A percentile compares a stretch with the other conserved stretches of the same genome.
Conservation (phyloP, 2,888 invertebrate genomes). For the Podabrus alpinus region DNA sequence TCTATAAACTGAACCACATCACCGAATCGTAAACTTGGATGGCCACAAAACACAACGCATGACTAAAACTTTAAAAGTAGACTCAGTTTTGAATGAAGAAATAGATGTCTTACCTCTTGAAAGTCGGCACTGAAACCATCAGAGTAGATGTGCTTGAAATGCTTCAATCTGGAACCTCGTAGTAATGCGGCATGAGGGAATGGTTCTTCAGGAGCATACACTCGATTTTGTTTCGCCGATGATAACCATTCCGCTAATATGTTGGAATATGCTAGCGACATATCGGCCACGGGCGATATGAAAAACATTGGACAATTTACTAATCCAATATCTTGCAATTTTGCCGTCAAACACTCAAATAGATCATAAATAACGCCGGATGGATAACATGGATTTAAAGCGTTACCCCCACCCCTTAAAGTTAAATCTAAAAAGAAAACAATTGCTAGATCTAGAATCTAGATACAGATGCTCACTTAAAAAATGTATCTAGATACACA, state of each 20-base stretch:
- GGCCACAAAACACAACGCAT: constrained; percentile 96
- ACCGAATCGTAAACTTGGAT: constrained; percentile 94
- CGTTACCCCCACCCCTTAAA: constrained; percentile 88
- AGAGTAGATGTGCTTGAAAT: constrained; percentile 84
- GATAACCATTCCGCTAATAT: constrained; percentile 98
- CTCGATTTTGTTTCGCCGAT: constrained; percentile 85
- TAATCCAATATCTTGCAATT: constrained; percentile 85
- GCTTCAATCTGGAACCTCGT: constrained; percentile 81
- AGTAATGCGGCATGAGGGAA: constrained; percentile 93
- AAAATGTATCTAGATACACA: too few species aligned
- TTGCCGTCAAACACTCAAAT: constrained; percentile 91
- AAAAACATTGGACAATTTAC: constrained; percentile 92
- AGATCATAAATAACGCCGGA: constrained; percentile 96
- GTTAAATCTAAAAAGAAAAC: constrained; percentile 70
- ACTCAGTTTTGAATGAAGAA: background rate
- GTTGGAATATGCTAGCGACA: constrained; percentile 94
- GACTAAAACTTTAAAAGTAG: constrained; percentile 63
- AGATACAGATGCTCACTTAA: too few species aligned
- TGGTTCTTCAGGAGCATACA: constrained; percentile 96
- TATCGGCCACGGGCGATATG: constrained; percentile 95
- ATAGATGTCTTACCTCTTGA: constrained; percentile 62
- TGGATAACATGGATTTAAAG: constrained; percentile 94
- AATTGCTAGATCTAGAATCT: too few species aligned
- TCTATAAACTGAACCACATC: constrained; percentile 97
- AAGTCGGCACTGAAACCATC: constrained; percentile 85